Percentiles rank a stretch among this genome's conserved stretches.
phyloP scores from a whole-genome alignment of 2,797 vertebrate species.

The Botia almorhae region DNA sequence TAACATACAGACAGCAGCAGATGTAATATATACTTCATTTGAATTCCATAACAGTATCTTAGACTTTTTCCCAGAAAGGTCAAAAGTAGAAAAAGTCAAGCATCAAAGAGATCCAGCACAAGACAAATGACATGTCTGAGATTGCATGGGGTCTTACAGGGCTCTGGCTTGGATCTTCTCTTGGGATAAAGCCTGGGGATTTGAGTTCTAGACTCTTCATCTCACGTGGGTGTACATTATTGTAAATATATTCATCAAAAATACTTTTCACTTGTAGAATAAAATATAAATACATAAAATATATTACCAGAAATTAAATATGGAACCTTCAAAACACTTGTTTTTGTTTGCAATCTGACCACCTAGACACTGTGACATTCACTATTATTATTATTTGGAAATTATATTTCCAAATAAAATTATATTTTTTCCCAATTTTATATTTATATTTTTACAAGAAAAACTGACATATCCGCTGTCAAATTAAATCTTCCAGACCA shows the following conservation, averaged over 20 bases:
- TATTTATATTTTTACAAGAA: too few species aligned
- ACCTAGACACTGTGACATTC: too few species aligned
- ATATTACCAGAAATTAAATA: too few species aligned
- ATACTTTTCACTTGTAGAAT: background rate
- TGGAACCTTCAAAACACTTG: too few species aligned
- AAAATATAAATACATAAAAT: too few species aligned
- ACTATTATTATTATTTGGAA: too few species aligned
- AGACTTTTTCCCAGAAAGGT: slow-evolving; percentile 61
- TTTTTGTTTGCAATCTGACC: too few species aligned
- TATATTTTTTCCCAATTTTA: too few species aligned
- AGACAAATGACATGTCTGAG: slow-evolving; percentile 66
- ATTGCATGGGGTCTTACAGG: slow-evolving; percentile 59
- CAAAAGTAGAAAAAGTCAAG: slow-evolving; percentile 58
- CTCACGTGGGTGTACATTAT: background rate
- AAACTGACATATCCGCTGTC: slow-evolving; percentile 4
- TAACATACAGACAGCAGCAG: slow-evolving; percentile 42
- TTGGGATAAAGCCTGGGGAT: slow-evolving; percentile 31
- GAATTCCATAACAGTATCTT: slow-evolving; percentile 15
- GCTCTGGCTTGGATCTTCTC: slow-evolving; percentile 52
- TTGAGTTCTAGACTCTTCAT: slow-evolving; percentile 11
- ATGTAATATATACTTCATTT: slow-evolving; percentile 34
- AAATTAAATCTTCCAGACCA: too few species aligned
- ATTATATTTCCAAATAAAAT: too few species aligned
- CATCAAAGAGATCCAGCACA: slow-evolving; percentile 62
- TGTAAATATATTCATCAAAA: background rate